Evolutionary conservation across 2,888 invertebrate genomes (phyloP).

Genomic region (Amphimallon solstitiale): DNA sequence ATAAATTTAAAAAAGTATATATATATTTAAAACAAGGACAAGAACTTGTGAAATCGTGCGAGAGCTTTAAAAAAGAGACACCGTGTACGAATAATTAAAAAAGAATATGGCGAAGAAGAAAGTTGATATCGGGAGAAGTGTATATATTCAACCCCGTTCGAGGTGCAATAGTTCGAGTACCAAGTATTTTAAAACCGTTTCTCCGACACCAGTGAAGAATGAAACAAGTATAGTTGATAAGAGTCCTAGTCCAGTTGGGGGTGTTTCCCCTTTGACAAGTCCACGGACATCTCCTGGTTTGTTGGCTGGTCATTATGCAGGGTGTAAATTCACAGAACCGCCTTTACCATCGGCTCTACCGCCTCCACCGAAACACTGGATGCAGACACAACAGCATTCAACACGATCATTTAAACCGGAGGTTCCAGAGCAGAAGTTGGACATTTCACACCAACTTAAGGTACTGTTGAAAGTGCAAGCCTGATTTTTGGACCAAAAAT

Average conservation of each 20-base stretch:
- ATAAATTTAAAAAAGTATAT: conserved; percentile 5
- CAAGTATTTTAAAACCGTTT: conserved; percentile 47
- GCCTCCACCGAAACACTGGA: conserved; percentile 79
- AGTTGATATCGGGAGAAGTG: conserved; percentile 50
- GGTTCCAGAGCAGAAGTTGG: conserved; percentile 46
- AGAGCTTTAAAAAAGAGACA: conserved; percentile 4
- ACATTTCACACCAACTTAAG: conserved; percentile 61
- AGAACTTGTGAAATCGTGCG: conserved; percentile 32
- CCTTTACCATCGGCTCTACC: conserved; percentile 78
- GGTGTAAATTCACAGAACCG: conserved; percentile 76
- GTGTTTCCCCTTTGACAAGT: conserved; percentile 41
- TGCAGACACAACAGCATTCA: conserved; percentile 68
- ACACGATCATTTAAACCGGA: conserved; percentile 12
- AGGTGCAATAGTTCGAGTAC: conserved; percentile 43
- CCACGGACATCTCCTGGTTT: conserved; percentile 59
- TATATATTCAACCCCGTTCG: conserved; percentile 40
- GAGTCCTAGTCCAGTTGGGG: conserved; percentile 44
- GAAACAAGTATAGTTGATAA: conserved; percentile 36
- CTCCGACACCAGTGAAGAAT: conserved; percentile 42
- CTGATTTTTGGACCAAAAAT: conserved; percentile 53
- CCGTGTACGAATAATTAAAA: conserved; percentile 28
- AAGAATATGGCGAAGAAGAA: conserved; percentile 58
- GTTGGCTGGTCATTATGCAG: conserved; percentile 69
- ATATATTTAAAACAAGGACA: conserved; percentile 19
- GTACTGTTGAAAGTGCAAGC: conserved; percentile 63